Evolutionary conservation across 2,797 vertebrate genomes (phyloP).

Genomic region (Ptychadena robeensis): DNA sequence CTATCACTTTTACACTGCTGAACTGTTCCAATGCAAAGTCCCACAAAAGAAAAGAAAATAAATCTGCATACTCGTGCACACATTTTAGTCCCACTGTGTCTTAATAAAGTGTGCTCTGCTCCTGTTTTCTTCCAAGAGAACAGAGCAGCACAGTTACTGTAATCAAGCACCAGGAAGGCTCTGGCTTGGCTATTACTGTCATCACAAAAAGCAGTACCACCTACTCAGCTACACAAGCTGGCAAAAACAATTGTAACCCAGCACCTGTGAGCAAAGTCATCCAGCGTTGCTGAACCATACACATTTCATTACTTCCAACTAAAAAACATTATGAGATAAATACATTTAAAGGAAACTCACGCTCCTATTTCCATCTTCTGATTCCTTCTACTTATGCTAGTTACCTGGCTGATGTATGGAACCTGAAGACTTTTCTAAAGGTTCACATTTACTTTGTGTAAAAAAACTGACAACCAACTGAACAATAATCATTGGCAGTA

Average conservation of each 20-base stretch:
- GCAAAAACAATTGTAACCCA: conserved; percentile 23
- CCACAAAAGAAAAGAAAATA: neutral
- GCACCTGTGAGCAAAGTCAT: conserved; percentile 33
- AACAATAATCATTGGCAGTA: no score
- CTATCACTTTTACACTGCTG: no score
- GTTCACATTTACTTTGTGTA: no score
- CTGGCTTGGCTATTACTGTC: conserved; percentile 33
- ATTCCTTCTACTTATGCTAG: neutral
- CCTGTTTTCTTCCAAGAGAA: conserved; percentile 25
- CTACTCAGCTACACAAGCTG: conserved; percentile 29
- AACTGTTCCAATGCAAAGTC: neutral
- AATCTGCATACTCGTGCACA: neutral
- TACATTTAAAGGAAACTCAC: neutral
- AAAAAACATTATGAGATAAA: neutral
- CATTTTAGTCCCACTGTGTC: neutral
- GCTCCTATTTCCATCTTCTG: neutral
- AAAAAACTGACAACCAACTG: no score
- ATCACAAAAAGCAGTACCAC: conserved; percentile 44
- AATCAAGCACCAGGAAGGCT: conserved; percentile 20
- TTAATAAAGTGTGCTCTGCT: conserved; percentile 1
- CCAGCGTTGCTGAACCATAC: neutral
- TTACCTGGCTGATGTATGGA: neutral
- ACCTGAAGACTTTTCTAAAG: no score
- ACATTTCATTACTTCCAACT: neutral
- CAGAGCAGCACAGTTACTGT: conserved; percentile 27